Percentiles rank a stretch among this genome's conserved stretches.
These are phyloP conservation scores for Drosophila gunungcola DNA, from an alignment of 1,140 invertebrate genomes.

Conservation along the genomic window DNA sequence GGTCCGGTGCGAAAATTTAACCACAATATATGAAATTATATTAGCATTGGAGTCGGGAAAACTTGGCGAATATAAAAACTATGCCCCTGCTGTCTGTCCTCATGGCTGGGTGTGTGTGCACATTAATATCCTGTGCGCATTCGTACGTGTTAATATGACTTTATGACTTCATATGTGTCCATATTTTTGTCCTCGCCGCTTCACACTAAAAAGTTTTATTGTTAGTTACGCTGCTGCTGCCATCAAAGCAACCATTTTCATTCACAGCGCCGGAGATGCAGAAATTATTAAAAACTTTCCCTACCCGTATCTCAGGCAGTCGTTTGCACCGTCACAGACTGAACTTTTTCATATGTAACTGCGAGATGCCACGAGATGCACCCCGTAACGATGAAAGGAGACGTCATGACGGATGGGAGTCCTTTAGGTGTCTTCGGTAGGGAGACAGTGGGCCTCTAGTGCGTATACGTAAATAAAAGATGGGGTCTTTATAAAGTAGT, in stretches of 20 bases:
- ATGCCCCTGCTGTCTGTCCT: conserved; percentile 29
- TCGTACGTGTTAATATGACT: conserved; percentile 84
- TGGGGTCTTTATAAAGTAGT: background rate
- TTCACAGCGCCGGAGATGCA: conserved; percentile 80
- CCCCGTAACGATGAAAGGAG: background rate
- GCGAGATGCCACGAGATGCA: conserved; percentile 26
- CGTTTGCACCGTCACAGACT: conserved; percentile 49
- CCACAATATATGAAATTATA: conserved; percentile 81
- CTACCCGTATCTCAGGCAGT: conserved; percentile 53
- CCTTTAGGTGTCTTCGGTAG: conserved; percentile 8
- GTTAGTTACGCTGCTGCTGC: conserved; percentile 68
- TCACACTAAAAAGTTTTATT: conserved; percentile 81
- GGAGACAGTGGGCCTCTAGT: conserved; percentile 1
- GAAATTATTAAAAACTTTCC: conserved; percentile 79
- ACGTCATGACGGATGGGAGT: conserved; percentile 38
- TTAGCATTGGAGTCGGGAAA: conserved; percentile 65
- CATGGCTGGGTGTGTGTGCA: conserved; percentile 32
- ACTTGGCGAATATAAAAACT: conserved; percentile 57
- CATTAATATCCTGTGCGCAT: conserved; percentile 83
- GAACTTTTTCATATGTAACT: conserved; percentile 61
- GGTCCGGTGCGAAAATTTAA: conserved; percentile 64
- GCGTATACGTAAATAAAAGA: background rate
- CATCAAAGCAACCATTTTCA: conserved; percentile 82
- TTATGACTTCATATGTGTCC: conserved; percentile 83
- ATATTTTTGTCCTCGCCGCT: conserved; percentile 78